Conservation (phyloP, 2,888 invertebrate genomes). For the Sarcophaga subvicina region DNA sequence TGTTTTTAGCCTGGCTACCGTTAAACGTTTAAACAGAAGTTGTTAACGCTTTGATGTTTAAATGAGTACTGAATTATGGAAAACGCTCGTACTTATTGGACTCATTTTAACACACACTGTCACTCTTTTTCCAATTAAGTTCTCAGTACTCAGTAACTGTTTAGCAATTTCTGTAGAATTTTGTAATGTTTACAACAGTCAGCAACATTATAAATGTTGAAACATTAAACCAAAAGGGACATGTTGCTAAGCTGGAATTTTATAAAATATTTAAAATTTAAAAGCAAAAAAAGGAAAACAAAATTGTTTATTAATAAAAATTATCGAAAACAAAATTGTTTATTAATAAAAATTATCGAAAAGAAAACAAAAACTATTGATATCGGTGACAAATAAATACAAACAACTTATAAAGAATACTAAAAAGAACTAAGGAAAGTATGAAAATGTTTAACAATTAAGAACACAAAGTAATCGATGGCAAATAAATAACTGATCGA, state of each 20-base stretch:
- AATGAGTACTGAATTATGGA: conserved; percentile 61
- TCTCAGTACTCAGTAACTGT: neutral
- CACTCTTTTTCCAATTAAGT: conserved; percentile 38
- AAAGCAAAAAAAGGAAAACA: too few species aligned
- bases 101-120: conserved; percentile 31
- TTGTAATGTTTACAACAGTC: neutral
- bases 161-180: conserved; percentile 9
- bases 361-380: too few species aligned
- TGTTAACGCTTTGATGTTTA: conserved; percentile 64
- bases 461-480: too few species aligned
- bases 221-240: neutral
- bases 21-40: conserved; percentile 7
- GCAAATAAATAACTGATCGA: too few species aligned
- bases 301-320: too few species aligned
- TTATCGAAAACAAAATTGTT: too few species aligned
- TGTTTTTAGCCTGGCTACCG: conserved; percentile 40
- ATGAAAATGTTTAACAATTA: too few species aligned
- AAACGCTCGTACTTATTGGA: conserved; percentile 43
- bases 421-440: too few species aligned
- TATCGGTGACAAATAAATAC: too few species aligned
- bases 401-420: too few species aligned
- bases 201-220: neutral
- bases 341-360: too few species aligned
- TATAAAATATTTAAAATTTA: neutral
- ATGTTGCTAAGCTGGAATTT: neutral